Evolutionary conservation across 1,140 invertebrate species (phyloP).

Genomic region (Nomia melanderi): DNA sequence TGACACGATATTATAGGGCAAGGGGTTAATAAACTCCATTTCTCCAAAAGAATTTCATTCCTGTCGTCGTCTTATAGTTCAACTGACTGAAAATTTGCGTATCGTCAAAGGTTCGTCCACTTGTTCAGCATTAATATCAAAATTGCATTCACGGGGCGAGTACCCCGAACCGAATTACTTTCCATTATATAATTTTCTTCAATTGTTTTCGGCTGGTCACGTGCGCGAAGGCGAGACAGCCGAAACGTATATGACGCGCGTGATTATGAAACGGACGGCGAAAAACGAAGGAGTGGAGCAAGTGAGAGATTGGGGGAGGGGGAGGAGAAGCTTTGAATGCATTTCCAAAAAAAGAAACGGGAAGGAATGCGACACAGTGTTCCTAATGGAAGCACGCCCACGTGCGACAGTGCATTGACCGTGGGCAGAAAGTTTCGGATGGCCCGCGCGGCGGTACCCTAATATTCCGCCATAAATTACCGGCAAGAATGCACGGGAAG

Average conservation of each 20-base stretch:
- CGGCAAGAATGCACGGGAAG: constrained; percentile 36
- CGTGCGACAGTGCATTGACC: constrained; percentile 46
- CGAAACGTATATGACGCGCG: neutral
- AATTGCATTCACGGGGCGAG: too few relatives aligned
- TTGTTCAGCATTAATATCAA: too few relatives aligned
- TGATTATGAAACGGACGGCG: constrained; percentile 22
- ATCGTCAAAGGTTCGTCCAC: too few relatives aligned
- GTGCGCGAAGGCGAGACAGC: too few relatives aligned
- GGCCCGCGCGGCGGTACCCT: constrained; percentile 23
- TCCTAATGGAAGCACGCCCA: constrained; percentile 36
- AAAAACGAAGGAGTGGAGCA: neutral
- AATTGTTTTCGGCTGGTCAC: neutral
- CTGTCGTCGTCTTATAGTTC: too few relatives aligned
- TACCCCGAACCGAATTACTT: too few relatives aligned
- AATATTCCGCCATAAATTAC: constrained; percentile 57
- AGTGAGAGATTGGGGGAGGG: too few relatives aligned
- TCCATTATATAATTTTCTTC: too few relatives aligned
- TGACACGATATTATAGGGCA: too few relatives aligned
- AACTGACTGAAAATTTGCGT: too few relatives aligned
- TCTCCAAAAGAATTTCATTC: too few relatives aligned
- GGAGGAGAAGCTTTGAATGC: neutral
- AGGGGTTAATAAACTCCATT: too few relatives aligned
- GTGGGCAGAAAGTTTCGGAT: constrained; percentile 40
- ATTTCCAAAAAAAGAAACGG: constrained; percentile 14
- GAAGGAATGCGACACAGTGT: constrained; percentile 21